phyloP scores from a whole-genome alignment of 2,797 vertebrate genomes.

The Etheostoma nigrum region DNA sequence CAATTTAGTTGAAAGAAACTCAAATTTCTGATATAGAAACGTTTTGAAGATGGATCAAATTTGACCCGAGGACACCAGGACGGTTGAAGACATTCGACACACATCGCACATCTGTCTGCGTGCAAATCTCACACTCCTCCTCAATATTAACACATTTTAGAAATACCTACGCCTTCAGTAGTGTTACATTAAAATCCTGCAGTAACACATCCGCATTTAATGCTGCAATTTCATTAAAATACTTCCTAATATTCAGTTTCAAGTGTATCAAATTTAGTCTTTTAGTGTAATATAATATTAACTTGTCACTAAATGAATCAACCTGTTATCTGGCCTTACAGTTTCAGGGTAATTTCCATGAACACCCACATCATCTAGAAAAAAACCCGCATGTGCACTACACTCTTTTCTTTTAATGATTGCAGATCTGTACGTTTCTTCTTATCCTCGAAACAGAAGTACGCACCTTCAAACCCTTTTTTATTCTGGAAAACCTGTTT shows the following conservation, averaged over 20 bases:
- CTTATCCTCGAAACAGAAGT: neutral
- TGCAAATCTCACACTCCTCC: neutral
- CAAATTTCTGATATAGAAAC: no score
- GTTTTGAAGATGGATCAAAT: no score
- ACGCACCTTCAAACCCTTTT: neutral
- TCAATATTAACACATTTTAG: neutral
- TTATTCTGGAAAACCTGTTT: neutral
- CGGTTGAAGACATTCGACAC: no score
- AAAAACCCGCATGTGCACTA: neutral
- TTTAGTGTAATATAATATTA: slow-evolving; percentile 24
- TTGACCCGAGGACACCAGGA: no score
- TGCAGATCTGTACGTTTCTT: neutral
- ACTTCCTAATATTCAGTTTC: neutral
- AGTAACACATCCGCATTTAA: neutral
- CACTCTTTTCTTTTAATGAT: neutral
- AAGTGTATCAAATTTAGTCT: neutral
- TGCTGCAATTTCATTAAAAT: neutral
- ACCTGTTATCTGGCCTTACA: neutral
- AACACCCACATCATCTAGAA: slow-evolving; percentile 36
- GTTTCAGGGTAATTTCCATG: slow-evolving; percentile 50
- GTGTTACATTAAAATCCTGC: neutral
- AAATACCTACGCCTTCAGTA: neutral
- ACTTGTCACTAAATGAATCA: slow-evolving; percentile 45
- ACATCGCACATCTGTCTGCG: no score
- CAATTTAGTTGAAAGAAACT: no score